Evolutionary conservation across 2,888 invertebrate genomes (phyloP), one percentile per base, ranked within the genome.

Genomic region (Imbricaverruca yamaguchii): DNA sequence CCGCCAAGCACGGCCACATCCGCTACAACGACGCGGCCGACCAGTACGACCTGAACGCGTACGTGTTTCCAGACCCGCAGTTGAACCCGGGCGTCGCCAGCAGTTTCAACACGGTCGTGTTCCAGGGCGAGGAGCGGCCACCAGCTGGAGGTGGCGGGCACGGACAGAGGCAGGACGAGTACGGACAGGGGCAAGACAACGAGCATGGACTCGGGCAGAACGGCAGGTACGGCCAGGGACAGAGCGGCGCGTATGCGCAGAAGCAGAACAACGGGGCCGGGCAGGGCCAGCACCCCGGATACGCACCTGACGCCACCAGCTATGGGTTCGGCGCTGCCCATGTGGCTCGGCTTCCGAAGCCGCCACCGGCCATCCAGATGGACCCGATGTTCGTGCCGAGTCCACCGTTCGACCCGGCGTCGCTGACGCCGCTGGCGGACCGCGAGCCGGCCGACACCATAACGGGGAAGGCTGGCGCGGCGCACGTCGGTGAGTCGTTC

Each of bases 1-100:
- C 79, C 23, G 79, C 57, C 1, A 56, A 79, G 9, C 79, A 79
- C 79, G 59, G 57, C 59, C 79, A 56, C 57, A 59, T 79, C 79
- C 57, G 59, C 1, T 6, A 79, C 57, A n/a, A 6, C 56, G 79
- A 57, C 57, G 11, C 3, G 3, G 79, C 11, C 59, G 79, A 79
- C 59, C 59, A 23, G 57, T 12, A 10, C 13, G 57, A 15, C 23
- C 79, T 79, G 79, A 79, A 79, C 79, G 79, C 79, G 15, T 79
- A 23, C 57, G 79, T 79, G 8, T 79, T 79, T 23, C 79, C 13
- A 7, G 79, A 79, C 59, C 79, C 79, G 6, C 13, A 79, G 23
- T 57, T 79, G 79, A 79, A 57, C 57, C 23, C 56, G 15, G 56
- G 23, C 15, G 59, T 23, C 1, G 57, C 56, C 57, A 23, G 57